These are phyloP conservation scores for Tetramorium simillimum DNA, from an alignment of 1,140 invertebrate genomes.

Conservation along the genomic window DNA sequence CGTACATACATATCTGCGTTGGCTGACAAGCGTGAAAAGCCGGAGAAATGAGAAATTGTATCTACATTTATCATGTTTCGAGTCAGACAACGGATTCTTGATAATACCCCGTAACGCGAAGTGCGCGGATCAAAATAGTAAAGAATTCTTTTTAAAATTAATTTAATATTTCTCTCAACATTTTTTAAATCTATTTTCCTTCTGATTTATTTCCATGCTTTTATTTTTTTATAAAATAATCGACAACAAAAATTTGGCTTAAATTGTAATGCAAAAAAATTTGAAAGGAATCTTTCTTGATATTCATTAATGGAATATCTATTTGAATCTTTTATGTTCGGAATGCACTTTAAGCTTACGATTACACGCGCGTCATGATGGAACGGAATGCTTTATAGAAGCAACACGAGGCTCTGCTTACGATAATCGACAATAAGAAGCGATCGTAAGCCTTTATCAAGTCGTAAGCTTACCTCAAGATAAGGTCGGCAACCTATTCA, in stretches of 20 bases:
- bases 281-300: not conserved
- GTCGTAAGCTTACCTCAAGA: slow-evolving; percentile 44
- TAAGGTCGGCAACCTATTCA: slow-evolving; percentile 48
- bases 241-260: not conserved
- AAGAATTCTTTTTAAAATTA: not conserved
- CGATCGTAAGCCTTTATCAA: slow-evolving; percentile 62
- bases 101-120: not conserved
- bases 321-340: not conserved
- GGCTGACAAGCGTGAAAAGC: not conserved
- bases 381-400: slow-evolving; percentile 35
- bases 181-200: not conserved
- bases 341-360: not conserved
- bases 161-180: not conserved
- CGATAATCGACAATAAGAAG: slow-evolving; percentile 63
- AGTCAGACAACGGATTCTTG: not conserved
- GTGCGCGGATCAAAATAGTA: not conserved
- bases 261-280: not conserved
- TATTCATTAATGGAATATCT: slow-evolving; percentile 11
- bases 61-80: slow-evolving; percentile 15
- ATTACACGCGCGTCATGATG: slow-evolving; percentile 27
- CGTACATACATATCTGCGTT: not conserved
- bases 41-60: slow-evolving; percentile 16
- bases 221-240: not conserved
- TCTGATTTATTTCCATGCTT: not conserved
- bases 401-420: not conserved